Percentiles rank a stretch among this genome's conserved stretches.
These are phyloP conservation scores for Gasterosteus nipponicus DNA, from an alignment of 2,113 vertebrate genomes.

Conservation along the genomic window DNA sequence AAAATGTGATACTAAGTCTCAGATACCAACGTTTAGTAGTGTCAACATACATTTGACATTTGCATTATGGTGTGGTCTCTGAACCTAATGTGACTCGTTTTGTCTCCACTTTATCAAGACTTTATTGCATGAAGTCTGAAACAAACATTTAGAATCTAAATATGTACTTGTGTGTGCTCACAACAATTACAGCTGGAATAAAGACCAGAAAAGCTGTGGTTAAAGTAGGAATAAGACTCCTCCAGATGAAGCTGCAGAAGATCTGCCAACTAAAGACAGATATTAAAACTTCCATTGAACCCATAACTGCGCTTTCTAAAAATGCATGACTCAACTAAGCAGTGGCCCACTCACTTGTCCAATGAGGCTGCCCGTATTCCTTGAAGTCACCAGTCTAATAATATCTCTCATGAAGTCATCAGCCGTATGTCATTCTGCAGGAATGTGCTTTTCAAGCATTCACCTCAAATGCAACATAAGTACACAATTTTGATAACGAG, in stretches of 20 bases:
- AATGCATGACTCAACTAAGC: slow-evolving; percentile 56
- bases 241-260: slow-evolving; percentile 50
- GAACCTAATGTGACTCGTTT: not conserved
- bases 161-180: not conserved
- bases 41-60: not conserved
- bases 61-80: not conserved
- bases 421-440: slow-evolving; percentile 43
- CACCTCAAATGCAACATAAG: slow-evolving; percentile 16
- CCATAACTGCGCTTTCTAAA: slow-evolving; percentile 42
- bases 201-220: not conserved
- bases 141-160: not conserved
- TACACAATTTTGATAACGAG: slow-evolving; percentile 31
- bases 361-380: slow-evolving; percentile 25
- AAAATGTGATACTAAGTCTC: not conserved
- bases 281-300: slow-evolving; percentile 44
- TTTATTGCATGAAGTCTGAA: not conserved
- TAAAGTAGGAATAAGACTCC: slow-evolving; percentile 37
- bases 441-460: slow-evolving; percentile 57
- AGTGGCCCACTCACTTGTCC: slow-evolving; percentile 25
- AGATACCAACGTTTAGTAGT: not conserved
- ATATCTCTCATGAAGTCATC: slow-evolving; percentile 41
- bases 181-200: slow-evolving; percentile 10
- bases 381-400: slow-evolving; percentile 55
- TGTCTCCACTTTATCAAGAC: not conserved
- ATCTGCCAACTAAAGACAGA: slow-evolving; percentile 29